These are phyloP conservation scores for Corythornis leucogaster DNA, from an alignment of 2,797 vertebrate species.

Conservation along the genomic window DNA sequence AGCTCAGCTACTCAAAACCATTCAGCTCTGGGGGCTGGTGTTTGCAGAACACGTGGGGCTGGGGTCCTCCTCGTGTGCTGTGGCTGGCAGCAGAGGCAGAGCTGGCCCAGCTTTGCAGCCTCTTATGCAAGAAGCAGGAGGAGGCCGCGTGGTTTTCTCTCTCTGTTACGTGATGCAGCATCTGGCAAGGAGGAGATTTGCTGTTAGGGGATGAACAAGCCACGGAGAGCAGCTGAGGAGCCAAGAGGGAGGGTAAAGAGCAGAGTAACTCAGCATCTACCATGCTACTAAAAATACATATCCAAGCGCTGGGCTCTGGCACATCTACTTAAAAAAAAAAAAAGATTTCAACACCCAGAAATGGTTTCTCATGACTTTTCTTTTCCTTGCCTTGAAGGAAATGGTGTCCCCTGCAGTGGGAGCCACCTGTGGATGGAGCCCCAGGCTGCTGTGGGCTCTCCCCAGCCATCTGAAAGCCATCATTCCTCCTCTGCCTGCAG, in stretches of 20 bases:
- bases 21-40: background rate
- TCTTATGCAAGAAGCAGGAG: background rate
- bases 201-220: fast-evolving
- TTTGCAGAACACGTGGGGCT: background rate
- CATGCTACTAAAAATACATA: fast-evolving
- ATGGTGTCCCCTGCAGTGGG: background rate
- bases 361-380: background rate
- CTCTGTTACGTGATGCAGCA: fast-evolving
- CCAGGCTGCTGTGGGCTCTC: background rate
- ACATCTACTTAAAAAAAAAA: background rate
- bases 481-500: background rate
- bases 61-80: background rate
- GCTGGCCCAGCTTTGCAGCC: background rate
- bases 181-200: background rate
- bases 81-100: fast-evolving
- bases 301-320: background rate
- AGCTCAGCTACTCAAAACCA: background rate
- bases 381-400: background rate
- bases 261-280: background rate
- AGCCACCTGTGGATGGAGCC: background rate
- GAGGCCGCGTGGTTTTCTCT: background rate
- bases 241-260: background rate
- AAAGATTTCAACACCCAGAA: background rate
- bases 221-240: background rate
- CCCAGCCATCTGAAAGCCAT: background rate